Evolutionary conservation across 64 coral and sea anemone genomes (phyloP), one percentile per base, ranked within the genome.

Genomic region (Porites lutea): DNA sequence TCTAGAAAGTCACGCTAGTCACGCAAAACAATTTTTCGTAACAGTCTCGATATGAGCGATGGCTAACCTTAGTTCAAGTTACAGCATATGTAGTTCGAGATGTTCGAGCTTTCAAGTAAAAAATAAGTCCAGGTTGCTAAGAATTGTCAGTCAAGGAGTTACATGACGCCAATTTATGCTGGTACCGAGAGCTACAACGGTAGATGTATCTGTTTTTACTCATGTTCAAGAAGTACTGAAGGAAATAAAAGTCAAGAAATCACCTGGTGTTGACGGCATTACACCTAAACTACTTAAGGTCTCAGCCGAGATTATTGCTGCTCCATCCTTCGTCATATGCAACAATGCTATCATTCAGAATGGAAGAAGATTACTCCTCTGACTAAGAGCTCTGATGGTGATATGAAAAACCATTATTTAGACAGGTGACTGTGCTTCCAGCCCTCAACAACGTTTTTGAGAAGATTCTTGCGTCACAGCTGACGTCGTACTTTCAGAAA

Each of bases 131-230:
- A 21, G 68, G 45, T 37, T 72, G 18, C 13, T 6, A 72, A 52
- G 70, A 88, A 18, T 70, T 88, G 51, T 73, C 85, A 52, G 11
- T 22, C 0, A 50, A 72, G 19, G 88, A 90, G 75, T 10, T 78
- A 52, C 75, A 78, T n/a, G 51, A 78, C 57, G 75, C 49, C 16
- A 78, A 78, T 49, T 78, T 78, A n/a, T n/a, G n/a, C n/a, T n/a
- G n/a, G n/a, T n/a, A n/a, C n/a, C n/a, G n/a, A n/a, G n/a, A n/a
- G n/a, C n/a, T n/a, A n/a, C n/a, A n/a, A n/a, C n/a, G n/a, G n/a
- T n/a, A n/a, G n/a, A n/a, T n/a, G n/a, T n/a, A n/a, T n/a, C n/a
- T n/a, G n/a, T n/a, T n/a, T n/a, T n/a, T n/a, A n/a, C n/a, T n/a
- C n/a, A n/a, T n/a, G n/a, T n/a, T n/a, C n/a, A n/a, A n/a, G n/a